Percentiles rank a stretch among this genome's conserved stretches.
Evolutionary conservation across 2,888 invertebrate species (phyloP).

Genomic region (Cerastis rubricosa): DNA sequence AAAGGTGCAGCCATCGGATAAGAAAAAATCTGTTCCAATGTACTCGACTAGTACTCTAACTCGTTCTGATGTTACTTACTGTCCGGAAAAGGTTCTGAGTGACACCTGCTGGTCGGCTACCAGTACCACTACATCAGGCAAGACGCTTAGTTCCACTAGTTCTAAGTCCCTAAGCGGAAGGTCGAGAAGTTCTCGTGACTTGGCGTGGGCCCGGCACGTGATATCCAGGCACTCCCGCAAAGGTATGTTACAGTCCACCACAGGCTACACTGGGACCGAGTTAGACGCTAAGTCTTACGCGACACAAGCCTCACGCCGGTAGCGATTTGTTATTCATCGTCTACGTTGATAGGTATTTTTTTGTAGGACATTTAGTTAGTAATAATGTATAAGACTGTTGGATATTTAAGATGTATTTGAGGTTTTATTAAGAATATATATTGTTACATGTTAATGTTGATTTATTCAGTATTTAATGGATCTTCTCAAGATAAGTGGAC

Average conservation of each 20-base stretch:
- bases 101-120: slow-evolving; percentile 76
- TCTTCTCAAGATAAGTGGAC: too few species aligned
- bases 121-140: slow-evolving; percentile 72
- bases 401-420: slow-evolving; percentile 81
- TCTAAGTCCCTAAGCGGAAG: slow-evolving; percentile 75
- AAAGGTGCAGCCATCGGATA: slow-evolving; percentile 54
- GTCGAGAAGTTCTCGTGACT: slow-evolving; percentile 75
- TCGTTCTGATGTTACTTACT: slow-evolving; percentile 73
- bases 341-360: slow-evolving; percentile 72
- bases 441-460: slow-evolving; percentile 37
- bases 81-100: slow-evolving; percentile 68
- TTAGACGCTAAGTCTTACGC: slow-evolving; percentile 76
- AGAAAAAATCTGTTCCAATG: slow-evolving; percentile 62
- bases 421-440: slow-evolving; percentile 77
- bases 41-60: slow-evolving; percentile 78
- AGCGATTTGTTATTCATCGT: slow-evolving; percentile 63
- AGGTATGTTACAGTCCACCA: slow-evolving; percentile 63
- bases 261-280: slow-evolving; percentile 75
- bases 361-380: slow-evolving; percentile 76
- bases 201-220: slow-evolving; percentile 82
- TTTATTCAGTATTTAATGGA: slow-evolving; percentile 13
- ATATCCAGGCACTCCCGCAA: slow-evolving; percentile 69
- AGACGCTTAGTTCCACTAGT: slow-evolving; percentile 74
- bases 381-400: slow-evolving; percentile 75
- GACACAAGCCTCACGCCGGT: slow-evolving; percentile 75